Conservation (phyloP, 2,888 invertebrate species). For the Drosophila helvetica region DNA sequence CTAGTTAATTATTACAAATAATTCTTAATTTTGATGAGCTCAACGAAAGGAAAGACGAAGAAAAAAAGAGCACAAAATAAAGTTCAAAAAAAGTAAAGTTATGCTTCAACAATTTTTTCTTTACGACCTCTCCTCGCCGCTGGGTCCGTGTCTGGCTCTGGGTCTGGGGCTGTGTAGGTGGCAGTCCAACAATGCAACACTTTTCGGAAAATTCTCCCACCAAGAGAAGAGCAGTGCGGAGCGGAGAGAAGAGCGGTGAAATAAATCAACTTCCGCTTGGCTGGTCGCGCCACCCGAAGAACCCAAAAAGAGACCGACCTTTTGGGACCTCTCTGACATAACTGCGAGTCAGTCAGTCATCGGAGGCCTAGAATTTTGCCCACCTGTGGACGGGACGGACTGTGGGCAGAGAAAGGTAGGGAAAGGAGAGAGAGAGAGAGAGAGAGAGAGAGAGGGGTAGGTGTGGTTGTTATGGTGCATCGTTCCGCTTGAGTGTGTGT, state of each 20-base stretch:
- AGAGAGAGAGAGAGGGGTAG: slow-evolving; percentile 40
- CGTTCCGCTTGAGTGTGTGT: slow-evolving; percentile 70
- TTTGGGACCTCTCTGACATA: slow-evolving; percentile 63
- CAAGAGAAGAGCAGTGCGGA: not conserved
- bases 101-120: slow-evolving; percentile 72
- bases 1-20: slow-evolving; percentile 74
- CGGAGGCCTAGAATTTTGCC: slow-evolving; percentile 58
- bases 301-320: slow-evolving; percentile 22
- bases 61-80: slow-evolving; percentile 20
- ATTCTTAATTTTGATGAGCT: slow-evolving; percentile 67
- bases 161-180: no score
- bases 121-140: slow-evolving; percentile 22
- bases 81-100: slow-evolving; percentile 53
- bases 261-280: slow-evolving; percentile 83
- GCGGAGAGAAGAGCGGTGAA: slow-evolving; percentile 26
- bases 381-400: slow-evolving; percentile 63
- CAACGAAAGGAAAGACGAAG: slow-evolving; percentile 21
- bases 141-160: no score
- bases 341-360: slow-evolving; percentile 66
- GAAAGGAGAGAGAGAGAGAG: slow-evolving; percentile 1
- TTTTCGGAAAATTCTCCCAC: slow-evolving; percentile 69
- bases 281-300: no score
- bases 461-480: slow-evolving; percentile 53
- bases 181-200: slow-evolving; percentile 64
- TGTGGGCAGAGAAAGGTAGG: slow-evolving; percentile 3